Base-by-base conservation (phyloP, 2,797 vertebrate species). In the Loriculus beryllinus region DNA sequence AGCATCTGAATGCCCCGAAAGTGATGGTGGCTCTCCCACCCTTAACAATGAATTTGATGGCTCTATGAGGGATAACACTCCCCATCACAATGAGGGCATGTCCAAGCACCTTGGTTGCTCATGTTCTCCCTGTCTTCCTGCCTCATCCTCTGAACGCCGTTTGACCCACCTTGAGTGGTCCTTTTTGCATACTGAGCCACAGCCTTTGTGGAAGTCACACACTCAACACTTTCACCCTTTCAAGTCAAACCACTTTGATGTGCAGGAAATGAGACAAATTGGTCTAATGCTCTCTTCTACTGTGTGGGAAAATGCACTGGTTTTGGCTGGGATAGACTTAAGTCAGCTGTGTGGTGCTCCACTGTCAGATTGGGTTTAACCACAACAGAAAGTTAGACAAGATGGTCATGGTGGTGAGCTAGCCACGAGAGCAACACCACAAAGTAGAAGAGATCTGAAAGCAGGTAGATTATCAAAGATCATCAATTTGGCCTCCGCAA, bases 61-160 rank as follows among this genome's bases (percentile, higher is more conserved):
- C 35, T 72, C 47, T 43, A 15, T 3, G 33, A 33, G 17, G 18
- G 13, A 37, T 10, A 51, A 56, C 5, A 1, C 25, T 51, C 51
- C 52, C 35, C 2, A 1, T 51, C 68, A 62, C 39, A n/a, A 2
- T 1, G 5, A 35, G 3, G 15, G 8, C 60, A 86, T 4, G 42
- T 20, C 54, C 40, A 23, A 29, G 14, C 22, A 52, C 67, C 42
- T 42, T 1, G 2, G 10, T 14, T 60, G 10, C 49, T 60, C 57
- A 5, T 1, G 1, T 39, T 52, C 23, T 59, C 14, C 12, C 8
- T 19, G 0, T 16, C 39, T 43, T 82, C 47, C 83, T 70, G 17
- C 35, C 63, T 68, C 40, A 0, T 17, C 4, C 40, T 62, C 59
- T 42, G 63, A 79, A 29, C 14, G 28, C 33, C 22, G 21, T 57